A percentile compares a stretch with the other conserved stretches of the same genome.
Evolutionary conservation across 2,113 vertebrate genomes (phyloP).

Genomic region (Cavia porcellus): DNA sequence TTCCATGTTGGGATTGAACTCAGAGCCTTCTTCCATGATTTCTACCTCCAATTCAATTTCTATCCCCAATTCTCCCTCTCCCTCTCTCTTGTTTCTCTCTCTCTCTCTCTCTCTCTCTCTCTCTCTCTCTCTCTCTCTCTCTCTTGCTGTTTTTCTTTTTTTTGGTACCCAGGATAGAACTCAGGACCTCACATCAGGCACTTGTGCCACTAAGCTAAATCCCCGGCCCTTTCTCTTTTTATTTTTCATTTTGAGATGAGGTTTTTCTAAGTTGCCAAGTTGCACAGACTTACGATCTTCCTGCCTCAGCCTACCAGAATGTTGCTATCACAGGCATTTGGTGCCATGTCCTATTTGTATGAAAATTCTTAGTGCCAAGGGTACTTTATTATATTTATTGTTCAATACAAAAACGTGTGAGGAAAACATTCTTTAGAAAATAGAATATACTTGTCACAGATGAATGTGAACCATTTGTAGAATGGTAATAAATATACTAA

Average conservation of each 20-base stretch:
- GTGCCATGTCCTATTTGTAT: not conserved
- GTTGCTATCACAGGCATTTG: not conserved
- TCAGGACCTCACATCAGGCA: too few relatives aligned
- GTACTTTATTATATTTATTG: constrained; percentile 40
- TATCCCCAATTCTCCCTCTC: too few relatives aligned
- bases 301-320: not conserved
- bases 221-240: not conserved
- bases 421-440: constrained; percentile 24
- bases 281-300: not conserved
- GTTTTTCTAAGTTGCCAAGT: not conserved
- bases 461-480: constrained; percentile 53
- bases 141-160: too few relatives aligned
- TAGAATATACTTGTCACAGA: not conserved
- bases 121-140: too few relatives aligned
- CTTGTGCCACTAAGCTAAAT: too few relatives aligned
- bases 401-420: not conserved
- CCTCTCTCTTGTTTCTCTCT: too few relatives aligned
- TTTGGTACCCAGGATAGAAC: too few relatives aligned
- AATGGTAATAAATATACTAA: constrained; percentile 64
- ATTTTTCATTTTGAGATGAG: not conserved
- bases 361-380: not conserved
- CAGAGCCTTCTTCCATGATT: not conserved
- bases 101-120: too few relatives aligned
- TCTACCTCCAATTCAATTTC: not conserved
- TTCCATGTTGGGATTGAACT: not conserved